These are phyloP conservation scores for Melanotaenia pygmaea DNA, from an alignment of 2,797 vertebrate genomes.

Conservation along the genomic window DNA sequence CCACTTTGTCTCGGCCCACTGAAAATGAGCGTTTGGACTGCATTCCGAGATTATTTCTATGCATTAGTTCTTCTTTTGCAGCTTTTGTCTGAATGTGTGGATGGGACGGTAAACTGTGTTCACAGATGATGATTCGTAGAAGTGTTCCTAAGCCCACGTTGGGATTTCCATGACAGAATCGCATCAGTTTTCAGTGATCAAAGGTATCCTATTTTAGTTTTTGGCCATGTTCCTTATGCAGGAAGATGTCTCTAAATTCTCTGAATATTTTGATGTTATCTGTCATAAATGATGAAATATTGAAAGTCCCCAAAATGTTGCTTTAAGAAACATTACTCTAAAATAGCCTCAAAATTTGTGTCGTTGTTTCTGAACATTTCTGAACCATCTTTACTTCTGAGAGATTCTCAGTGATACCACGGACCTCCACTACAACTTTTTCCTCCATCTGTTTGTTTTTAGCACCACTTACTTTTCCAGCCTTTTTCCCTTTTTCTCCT, in stretches of 20 bases:
- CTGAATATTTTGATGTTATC: neutral
- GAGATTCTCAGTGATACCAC: too few species aligned
- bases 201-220: too few species aligned
- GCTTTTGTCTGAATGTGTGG: too few species aligned
- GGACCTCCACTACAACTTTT: too few species aligned
- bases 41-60: neutral
- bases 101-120: neutral
- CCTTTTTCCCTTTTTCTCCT: too few species aligned
- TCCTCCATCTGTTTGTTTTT: too few species aligned
- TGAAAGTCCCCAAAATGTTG: neutral
- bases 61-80: too few species aligned
- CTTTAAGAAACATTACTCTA: neutral
- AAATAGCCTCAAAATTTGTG: neutral
- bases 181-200: neutral
- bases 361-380: too few species aligned
- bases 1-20: neutral
- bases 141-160: neutral
- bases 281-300: neutral
- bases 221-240: neutral
- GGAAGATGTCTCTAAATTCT: neutral
- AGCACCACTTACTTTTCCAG: too few species aligned
- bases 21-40: neutral
- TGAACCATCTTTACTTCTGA: too few species aligned
- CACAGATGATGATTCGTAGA: neutral
- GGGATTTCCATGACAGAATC: neutral